These are phyloP conservation scores for Drosophila ironensis DNA, from an alignment of 1,140 invertebrate species.

Conservation along the genomic window DNA sequence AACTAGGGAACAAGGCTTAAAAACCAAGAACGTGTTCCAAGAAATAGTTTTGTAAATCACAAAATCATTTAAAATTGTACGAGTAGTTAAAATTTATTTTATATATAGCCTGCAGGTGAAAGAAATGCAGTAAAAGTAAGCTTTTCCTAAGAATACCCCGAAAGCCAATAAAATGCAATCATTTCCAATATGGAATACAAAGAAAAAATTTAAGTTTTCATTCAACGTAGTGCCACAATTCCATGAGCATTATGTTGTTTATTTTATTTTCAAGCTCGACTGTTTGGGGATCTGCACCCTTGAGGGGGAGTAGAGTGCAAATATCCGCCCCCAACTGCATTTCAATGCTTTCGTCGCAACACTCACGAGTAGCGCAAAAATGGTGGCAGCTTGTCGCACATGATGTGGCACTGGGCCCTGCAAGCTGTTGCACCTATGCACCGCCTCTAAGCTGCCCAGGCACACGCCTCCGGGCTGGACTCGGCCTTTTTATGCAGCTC, in stretches of 20 bases:
- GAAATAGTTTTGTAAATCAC: too few relatives aligned
- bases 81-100: too few relatives aligned
- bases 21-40: too few relatives aligned
- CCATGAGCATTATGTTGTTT: background rate
- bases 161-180: background rate
- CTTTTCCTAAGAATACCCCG: too few relatives aligned
- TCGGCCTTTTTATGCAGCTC: constrained; percentile 9
- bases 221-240: background rate
- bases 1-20: background rate
- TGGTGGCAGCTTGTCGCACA: constrained; percentile 31
- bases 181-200: background rate
- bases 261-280: background rate
- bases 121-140: too few relatives aligned
- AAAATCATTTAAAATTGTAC: too few relatives aligned
- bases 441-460: constrained; percentile 11
- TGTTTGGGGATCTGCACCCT: too few relatives aligned
- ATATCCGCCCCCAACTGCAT: background rate
- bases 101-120: too few relatives aligned
- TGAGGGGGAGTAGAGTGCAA: background rate
- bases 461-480: background rate
- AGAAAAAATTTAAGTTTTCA: background rate
- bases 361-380: constrained; percentile 18
- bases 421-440: constrained; percentile 3
- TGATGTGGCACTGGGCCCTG: constrained; percentile 17
- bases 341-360: background rate